Conservation (phyloP, 2,113 vertebrate species). For the Cichladusa arquata region DNA sequence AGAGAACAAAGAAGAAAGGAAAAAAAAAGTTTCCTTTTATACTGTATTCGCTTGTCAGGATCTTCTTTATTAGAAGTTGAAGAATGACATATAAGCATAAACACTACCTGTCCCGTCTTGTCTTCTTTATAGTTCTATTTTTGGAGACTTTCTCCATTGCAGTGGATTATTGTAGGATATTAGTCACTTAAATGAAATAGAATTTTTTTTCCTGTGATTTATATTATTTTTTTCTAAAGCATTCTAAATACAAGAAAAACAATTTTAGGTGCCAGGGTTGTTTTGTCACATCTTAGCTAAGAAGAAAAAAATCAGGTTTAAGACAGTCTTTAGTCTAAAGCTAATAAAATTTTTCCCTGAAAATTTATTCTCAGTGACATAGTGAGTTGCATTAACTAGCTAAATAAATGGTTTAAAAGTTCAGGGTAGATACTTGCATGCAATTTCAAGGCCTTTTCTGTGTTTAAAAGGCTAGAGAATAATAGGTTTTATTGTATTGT, state of each 20-base stretch:
- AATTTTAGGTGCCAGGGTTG: not conserved
- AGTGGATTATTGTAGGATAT: not conserved
- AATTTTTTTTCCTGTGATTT: not conserved
- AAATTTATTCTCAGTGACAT: not conserved
- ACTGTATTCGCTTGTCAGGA: not conserved
- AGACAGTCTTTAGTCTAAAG: not conserved
- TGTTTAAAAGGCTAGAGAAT: not conserved
- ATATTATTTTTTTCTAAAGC: not conserved
- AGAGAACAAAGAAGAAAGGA: not conserved
- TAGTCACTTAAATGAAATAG: not conserved
- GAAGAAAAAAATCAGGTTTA: not conserved
- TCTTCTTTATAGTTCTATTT: not conserved
- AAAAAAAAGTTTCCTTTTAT: not conserved
- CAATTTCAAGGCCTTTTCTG: not conserved
- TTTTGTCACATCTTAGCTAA: not conserved
- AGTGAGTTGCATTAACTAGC: not conserved
- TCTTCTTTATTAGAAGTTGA: not conserved
- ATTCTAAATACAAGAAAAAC: not conserved
- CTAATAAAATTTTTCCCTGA: not conserved
- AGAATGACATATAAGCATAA: not conserved
- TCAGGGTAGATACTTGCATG: not conserved
- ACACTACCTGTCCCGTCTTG: not conserved
- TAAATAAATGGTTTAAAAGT: not conserved
- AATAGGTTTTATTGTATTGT: not conserved
- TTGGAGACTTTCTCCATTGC: not conserved